A percentile compares a stretch with the other conserved stretches of the same genome.
phyloP scores from a whole-genome alignment of 2,113 vertebrate species.

The Piliocolobus tephrosceles region DNA sequence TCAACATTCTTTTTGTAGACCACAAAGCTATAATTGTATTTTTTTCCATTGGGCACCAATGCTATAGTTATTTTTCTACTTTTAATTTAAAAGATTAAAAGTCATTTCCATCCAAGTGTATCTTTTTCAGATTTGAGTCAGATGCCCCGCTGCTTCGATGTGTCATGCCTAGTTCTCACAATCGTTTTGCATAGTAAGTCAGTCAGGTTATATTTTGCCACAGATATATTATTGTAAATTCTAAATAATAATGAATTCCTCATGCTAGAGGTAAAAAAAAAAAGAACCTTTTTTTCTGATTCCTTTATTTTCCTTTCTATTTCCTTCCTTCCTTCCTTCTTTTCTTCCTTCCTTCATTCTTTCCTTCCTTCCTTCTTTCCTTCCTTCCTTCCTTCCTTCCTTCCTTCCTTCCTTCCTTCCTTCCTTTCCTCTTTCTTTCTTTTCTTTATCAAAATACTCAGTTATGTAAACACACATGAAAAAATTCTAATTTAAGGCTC shows the following conservation, averaged over 20 bases:
- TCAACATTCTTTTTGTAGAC: constrained; percentile 43
- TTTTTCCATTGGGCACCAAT: constrained; percentile 13
- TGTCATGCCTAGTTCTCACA: constrained; percentile 6
- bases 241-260: constrained; percentile 21
- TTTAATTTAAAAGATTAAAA: constrained; percentile 64
- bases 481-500: neutral
- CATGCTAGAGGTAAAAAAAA: neutral
- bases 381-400: neutral
- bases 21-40: neutral
- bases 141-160: constrained; percentile 4
- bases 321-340: neutral
- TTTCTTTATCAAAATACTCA: neutral
- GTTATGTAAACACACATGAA: neutral
- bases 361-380: fast-evolving
- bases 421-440: fast-evolving
- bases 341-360: fast-evolving
- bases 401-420: neutral
- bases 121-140: constrained; percentile 41
- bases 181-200: neutral
- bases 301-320: no score
- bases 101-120: neutral
- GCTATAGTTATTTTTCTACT: constrained; percentile 43
- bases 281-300: neutral
- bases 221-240: constrained; percentile 28
- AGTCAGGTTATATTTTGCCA: constrained; percentile 6